Evolutionary conservation across 2,888 invertebrate genomes (phyloP), one percentile per base, ranked within the genome.

Genomic region (Dryobota labecula): DNA sequence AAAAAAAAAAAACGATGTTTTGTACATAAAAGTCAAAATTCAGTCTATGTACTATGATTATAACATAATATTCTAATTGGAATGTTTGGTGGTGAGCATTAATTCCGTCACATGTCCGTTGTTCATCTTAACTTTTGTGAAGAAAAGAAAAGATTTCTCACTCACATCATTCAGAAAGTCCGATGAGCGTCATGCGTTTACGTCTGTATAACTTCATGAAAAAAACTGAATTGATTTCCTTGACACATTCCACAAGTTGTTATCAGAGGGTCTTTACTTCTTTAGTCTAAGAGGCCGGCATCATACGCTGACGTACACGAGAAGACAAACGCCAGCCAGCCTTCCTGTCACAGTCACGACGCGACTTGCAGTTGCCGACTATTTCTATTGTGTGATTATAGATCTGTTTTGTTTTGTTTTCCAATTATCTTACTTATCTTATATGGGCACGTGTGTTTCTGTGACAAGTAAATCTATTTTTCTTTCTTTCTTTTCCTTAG

Each of bases 151-250:
- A 45, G 43, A 43, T 6, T n/a, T 36, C 43, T 41, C 38, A 15
- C n/a, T 38, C 3, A 13, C 27, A 27, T 13, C 8, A 18, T 0
- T 36, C 8, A 24, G 43, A 38, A 68, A 45, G 9, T 27, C 20
- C 36, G 4, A 30, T 8, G 30, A 30, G 45, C 38, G 5, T 30
- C 38, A 30, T 4, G 0, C 1, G 0, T 18, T 24, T 33, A 27
- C 8, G 7, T 13, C 13, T 18, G 11, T 30, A 2, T 18, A 45
- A 45, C 6, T 2, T 20, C 9, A 15, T 47, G 4, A 43, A n/a
- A 9, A 6, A 68, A 67, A 68, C 9, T 8, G 6, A 27, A 38
- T 41, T 2, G 6, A 15, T 69, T 68, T 69, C 38, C 54, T 47
- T 6, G 56, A 47, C 27, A 24, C 54, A 69, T 69, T 38, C 30